Base-by-base conservation (phyloP, 1,140 invertebrate genomes). In the Lithobius niger region DNA sequence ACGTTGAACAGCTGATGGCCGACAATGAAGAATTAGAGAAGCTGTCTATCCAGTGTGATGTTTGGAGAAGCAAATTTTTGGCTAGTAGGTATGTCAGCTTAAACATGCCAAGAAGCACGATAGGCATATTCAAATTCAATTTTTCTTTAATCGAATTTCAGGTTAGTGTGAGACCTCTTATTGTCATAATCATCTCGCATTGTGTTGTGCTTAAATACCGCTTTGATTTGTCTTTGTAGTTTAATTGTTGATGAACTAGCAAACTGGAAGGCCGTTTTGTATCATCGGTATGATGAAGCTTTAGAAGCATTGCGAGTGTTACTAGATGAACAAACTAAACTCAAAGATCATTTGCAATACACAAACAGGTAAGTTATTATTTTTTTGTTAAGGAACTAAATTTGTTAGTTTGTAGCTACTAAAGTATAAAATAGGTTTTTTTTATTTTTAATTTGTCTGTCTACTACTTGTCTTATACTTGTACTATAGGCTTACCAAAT, bases 21-120 rank as follows among this genome's bases (percentile, higher is more conserved):
- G 88, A 92, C 71, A 86, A 88, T 68, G 90, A 95, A 69, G 86
- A 93, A 74, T 84, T 88, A 2, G 91, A 95, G 67, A 88, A 84
- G 76, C 70, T 95, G 22, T 86, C 87, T 24, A 88, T 90, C 2
- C 88, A 94, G 64, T 91, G 88, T 70, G 90, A 96, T 75, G 88
- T 95, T 53, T 95, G 90, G 89, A 80, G 89, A 58, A 93, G 88
- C 64, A 95, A 95, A 80, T 96, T 91, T 72, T 73, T 95, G 61
- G 90, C 90, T 22, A 90, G 87, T 75, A 92, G 82, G 83, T 85
- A 69, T 53, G 22, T 45, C 6, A 18, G 16, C n/a, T 36, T 10
- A 10, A 36, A 36, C n/a, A 45, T 45, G 6, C 31, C 31, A 36
- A 10, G 6, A 10, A 36, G 6, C 31, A 36, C n/a, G 6, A n/a